These are phyloP conservation scores for Drosophila yakuba DNA, from an alignment of 1,140 invertebrate species.

Conservation along the genomic window DNA sequence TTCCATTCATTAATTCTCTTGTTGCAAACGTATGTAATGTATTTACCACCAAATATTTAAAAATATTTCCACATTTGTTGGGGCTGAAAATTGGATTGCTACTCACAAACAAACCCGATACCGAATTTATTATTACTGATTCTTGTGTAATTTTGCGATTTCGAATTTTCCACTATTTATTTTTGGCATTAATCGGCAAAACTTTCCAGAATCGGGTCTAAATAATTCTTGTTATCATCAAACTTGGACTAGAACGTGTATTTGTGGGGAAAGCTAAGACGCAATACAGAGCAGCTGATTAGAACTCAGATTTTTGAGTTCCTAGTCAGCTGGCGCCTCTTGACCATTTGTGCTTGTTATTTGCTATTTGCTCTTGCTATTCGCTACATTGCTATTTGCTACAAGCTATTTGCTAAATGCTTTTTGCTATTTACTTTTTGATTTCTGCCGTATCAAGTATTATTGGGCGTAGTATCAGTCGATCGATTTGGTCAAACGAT, in stretches of 20 bases:
- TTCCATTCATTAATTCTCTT: neutral
- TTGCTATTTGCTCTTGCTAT: neutral
- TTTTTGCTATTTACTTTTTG: neutral
- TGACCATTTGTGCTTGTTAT: slow-evolving; percentile 10
- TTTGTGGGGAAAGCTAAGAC: slow-evolving; percentile 40
- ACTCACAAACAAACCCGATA: neutral
- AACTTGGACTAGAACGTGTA: slow-evolving; percentile 2
- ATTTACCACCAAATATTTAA: too few relatives aligned
- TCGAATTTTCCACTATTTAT: slow-evolving; percentile 19
- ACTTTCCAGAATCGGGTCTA: slow-evolving; percentile 52
- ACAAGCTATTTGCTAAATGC: slow-evolving; percentile 7
- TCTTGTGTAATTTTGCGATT: neutral
- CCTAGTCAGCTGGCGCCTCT: slow-evolving; percentile 28
- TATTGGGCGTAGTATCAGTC: slow-evolving; percentile 30
- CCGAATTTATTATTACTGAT: neutral
- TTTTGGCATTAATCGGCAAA: slow-evolving; percentile 13
- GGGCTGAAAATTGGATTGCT: neutral
- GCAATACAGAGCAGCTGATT: slow-evolving; percentile 47
- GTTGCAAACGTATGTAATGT: too few relatives aligned
- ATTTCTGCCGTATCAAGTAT: slow-evolving; percentile 44
- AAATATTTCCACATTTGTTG: too few relatives aligned
- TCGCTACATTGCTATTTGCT: neutral
- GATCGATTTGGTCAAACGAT: slow-evolving; percentile 41
- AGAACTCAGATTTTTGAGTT: slow-evolving; percentile 47
- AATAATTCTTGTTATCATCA: slow-evolving; percentile 23